phyloP scores from a whole-genome alignment of 64 coral and sea anemone genomes.

The Actinia tenebrosa region DNA sequence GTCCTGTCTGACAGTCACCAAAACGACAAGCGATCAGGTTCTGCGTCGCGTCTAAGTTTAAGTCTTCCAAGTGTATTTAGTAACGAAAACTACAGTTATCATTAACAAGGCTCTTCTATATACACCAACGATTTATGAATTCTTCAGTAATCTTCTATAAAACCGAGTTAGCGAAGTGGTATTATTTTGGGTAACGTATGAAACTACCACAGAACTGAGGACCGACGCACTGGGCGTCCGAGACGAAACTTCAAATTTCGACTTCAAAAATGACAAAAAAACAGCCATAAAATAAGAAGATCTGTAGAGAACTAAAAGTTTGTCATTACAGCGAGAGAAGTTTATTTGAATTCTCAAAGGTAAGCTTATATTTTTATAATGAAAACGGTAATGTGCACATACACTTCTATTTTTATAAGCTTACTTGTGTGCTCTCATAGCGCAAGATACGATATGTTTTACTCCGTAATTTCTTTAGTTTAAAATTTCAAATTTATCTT shows the following conservation, averaged over 20 bases:
- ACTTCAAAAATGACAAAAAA: not conserved
- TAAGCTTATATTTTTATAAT: not conserved
- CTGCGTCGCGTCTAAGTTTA: not conserved
- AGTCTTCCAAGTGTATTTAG: not conserved
- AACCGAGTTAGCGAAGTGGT: not conserved
- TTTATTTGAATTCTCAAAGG: not conserved
- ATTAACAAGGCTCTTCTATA: not conserved
- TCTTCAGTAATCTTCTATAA: not conserved
- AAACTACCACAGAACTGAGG: not conserved
- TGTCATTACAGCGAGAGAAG: not conserved
- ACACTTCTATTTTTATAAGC: no score
- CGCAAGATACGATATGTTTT: no score
- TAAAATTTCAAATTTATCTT: no score
- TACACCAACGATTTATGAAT: not conserved
- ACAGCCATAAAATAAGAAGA: not conserved
- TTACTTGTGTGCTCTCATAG: no score
- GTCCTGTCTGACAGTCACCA: not conserved
- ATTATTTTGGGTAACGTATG: not conserved
- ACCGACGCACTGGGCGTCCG: not conserved
- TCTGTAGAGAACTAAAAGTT: not conserved
- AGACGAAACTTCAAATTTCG: not conserved
- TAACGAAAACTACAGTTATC: not conserved
- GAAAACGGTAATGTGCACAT: no score
- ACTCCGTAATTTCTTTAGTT: no score
- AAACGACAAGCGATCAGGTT: not conserved